Percentiles rank a stretch among this genome's conserved stretches.
phyloP scores from a whole-genome alignment of 2,888 invertebrate species.

The Hoplodrina blanda region DNA sequence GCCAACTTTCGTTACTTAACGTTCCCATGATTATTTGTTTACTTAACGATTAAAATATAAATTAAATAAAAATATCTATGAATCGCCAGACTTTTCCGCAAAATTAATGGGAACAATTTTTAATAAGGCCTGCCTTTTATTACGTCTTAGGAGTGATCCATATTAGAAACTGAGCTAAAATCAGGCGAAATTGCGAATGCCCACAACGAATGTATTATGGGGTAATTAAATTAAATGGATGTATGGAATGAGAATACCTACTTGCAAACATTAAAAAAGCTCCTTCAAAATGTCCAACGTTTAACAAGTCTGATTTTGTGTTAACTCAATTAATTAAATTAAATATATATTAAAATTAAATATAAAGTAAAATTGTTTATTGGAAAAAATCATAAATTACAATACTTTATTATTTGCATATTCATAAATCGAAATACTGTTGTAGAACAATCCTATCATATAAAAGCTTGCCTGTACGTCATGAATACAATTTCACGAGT shows the following conservation, averaged over 20 bases:
- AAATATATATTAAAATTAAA: constrained; percentile 26
- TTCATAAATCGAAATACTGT: constrained; percentile 3
- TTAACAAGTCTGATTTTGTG: not conserved
- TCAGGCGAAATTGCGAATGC: not conserved
- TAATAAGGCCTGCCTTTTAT: too few relatives aligned
- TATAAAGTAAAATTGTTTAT: constrained; percentile 27
- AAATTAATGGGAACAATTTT: too few relatives aligned
- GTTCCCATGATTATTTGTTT: too few relatives aligned
- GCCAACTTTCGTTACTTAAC: too few relatives aligned
- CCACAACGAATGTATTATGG: not conserved
- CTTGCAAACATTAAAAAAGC: too few relatives aligned
- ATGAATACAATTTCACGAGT: not conserved
- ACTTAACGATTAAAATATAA: too few relatives aligned
- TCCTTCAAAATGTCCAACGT: not conserved
- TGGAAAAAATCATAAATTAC: constrained; percentile 33
- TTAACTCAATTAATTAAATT: not conserved
- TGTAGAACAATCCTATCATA: not conserved
- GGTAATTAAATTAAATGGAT: too few relatives aligned
- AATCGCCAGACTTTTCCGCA: too few relatives aligned
- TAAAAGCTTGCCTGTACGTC: constrained; percentile 9
- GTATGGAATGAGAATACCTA: too few relatives aligned
- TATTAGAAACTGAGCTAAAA: not conserved
- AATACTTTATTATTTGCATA: constrained; percentile 10
- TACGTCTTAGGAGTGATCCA: too few relatives aligned
- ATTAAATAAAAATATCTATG: too few relatives aligned